Evolutionary conservation across 2,888 invertebrate genomes (phyloP).

Genomic region (Geophilus truncorum): DNA sequence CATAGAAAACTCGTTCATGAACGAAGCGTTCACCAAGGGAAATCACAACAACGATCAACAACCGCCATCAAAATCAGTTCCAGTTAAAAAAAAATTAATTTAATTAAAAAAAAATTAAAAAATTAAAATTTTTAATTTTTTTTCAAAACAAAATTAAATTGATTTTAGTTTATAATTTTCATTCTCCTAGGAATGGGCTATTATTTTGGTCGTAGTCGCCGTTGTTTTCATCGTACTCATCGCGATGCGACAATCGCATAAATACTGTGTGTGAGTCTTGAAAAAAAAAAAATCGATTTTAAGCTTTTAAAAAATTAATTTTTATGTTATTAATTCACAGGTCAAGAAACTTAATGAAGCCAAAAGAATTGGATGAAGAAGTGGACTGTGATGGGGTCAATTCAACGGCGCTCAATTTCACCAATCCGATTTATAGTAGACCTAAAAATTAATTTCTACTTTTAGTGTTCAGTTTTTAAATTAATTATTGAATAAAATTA

Average conservation of each 20-base stretch:
- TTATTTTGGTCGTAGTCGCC: not conserved
- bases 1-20: not conserved
- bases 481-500: not conserved
- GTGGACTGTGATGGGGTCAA: not conserved
- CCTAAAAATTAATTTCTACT: not conserved
- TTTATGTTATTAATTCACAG: not conserved
- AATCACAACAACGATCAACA: not conserved
- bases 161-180: not conserved
- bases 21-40: not conserved
- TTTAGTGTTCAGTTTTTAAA: not conserved
- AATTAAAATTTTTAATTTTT: not conserved
- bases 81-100: not conserved
- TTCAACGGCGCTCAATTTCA: not conserved
- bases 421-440: constrained; percentile 18
- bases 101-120: not conserved
- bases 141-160: not conserved
- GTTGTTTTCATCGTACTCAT: not conserved
- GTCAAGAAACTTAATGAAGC: constrained; percentile 3
- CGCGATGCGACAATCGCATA: not conserved
- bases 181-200: constrained; percentile 9
- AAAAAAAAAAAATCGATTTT: not conserved
- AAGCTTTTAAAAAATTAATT: not conserved
- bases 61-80: not conserved
- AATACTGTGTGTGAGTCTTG: constrained; percentile 20
- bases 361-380: constrained; percentile 8